Evolutionary conservation across 2,888 invertebrate genomes (phyloP).

Genomic region (Chymomyza fuscimana): DNA sequence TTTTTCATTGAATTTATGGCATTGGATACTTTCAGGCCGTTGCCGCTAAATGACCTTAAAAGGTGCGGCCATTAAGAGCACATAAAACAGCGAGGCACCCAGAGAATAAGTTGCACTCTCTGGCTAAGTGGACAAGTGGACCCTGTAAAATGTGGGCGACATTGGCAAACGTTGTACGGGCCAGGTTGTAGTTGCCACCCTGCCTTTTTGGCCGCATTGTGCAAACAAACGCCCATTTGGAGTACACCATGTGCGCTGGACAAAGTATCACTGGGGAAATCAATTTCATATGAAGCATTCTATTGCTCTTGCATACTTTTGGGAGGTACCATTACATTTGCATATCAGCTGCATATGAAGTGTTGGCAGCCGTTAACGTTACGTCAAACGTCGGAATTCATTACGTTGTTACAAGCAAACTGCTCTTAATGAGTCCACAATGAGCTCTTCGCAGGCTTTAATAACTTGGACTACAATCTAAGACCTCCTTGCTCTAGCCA

Average conservation of each 20-base stretch:
- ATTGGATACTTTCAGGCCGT: slow-evolving; percentile 50
- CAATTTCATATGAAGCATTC: slow-evolving; percentile 26
- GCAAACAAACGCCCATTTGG: slow-evolving; percentile 30
- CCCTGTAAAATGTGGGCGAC: background rate
- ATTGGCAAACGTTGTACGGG: background rate
- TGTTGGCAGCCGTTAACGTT: background rate
- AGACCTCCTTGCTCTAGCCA: background rate
- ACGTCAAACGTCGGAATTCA: background rate
- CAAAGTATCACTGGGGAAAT: slow-evolving; percentile 27
- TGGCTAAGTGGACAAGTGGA: background rate
- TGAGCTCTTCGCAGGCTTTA: background rate
- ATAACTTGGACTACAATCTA: too few species aligned
- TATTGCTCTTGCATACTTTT: background rate
- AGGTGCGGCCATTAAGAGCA: slow-evolving; percentile 34
- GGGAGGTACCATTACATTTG: background rate
- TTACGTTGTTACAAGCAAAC: background rate
- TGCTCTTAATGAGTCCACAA: background rate
- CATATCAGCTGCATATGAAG: background rate
- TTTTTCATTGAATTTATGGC: slow-evolving; percentile 52
- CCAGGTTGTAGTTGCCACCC: background rate
- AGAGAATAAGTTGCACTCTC: background rate
- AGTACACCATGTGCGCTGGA: slow-evolving; percentile 9
- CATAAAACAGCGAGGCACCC: slow-evolving; percentile 15
- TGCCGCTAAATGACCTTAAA: background rate
- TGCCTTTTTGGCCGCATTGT: background rate